Evolutionary conservation across 2,888 invertebrate genomes (phyloP).

Genomic region (Meghimatium bilineatum): DNA sequence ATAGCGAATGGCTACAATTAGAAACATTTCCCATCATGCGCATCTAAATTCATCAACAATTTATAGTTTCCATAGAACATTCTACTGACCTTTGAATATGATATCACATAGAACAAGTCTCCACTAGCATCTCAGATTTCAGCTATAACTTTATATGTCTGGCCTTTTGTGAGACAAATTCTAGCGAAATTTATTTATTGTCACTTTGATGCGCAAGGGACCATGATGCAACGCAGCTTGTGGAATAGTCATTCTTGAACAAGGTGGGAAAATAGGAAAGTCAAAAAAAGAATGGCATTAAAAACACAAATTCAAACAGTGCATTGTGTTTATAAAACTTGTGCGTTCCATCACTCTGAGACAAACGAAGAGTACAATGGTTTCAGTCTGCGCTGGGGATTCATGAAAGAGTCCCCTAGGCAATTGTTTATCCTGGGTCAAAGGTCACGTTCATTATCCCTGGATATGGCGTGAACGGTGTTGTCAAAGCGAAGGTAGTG

Average conservation of each 20-base stretch:
- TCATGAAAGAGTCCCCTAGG: not conserved
- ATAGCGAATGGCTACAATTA: not conserved
- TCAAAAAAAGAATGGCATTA: not conserved
- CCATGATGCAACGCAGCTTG: not conserved
- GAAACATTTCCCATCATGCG: not conserved
- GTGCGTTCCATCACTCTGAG: not conserved
- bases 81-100: not conserved
- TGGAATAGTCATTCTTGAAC: not conserved
- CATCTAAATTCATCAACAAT: not conserved
- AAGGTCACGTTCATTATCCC: slow-evolving; percentile 33
- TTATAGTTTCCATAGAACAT: not conserved
- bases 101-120: not conserved
- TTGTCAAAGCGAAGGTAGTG: slow-evolving; percentile 16
- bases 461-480: slow-evolving; percentile 19
- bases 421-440: slow-evolving; percentile 36
- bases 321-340: not conserved
- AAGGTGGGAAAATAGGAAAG: not conserved
- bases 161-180: not conserved
- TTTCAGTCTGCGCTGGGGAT: slow-evolving; percentile 10
- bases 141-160: not conserved
- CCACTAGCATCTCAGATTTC: not conserved
- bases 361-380: slow-evolving; percentile 30
- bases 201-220: not conserved
- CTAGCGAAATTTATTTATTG: not conserved
- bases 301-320: not conserved